phyloP scores from a whole-genome alignment of 2,113 vertebrate species.

The Garra rufa region DNA sequence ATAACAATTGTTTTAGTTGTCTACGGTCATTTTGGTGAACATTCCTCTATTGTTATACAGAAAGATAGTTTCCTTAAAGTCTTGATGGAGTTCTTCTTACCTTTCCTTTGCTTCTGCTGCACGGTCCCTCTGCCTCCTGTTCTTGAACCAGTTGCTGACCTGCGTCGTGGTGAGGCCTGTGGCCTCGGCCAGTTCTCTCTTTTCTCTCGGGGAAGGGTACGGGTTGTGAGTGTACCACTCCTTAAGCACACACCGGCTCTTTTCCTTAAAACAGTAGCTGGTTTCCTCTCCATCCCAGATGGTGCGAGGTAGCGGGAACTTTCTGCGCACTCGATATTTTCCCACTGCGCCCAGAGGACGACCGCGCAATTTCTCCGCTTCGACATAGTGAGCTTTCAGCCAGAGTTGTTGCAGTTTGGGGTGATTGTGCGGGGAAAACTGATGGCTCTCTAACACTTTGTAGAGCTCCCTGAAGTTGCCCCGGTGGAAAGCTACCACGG shows the following conservation, averaged over 20 bases:
- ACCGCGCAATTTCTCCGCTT: constrained; percentile 90
- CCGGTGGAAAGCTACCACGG: constrained; percentile 89
- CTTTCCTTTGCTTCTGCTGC: constrained; percentile 93
- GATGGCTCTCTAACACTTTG: constrained; percentile 90
- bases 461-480: constrained; percentile 92
- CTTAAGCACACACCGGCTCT: constrained; percentile 87
- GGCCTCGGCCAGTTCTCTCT: constrained; percentile 89
- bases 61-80: not conserved
- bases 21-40: not conserved
- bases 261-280: constrained; percentile 93
- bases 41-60: not conserved
- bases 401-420: constrained; percentile 90
- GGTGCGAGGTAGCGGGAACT: constrained; percentile 89
- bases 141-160: constrained; percentile 98
- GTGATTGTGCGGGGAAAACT: constrained; percentile 91
- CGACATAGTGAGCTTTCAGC: constrained; percentile 92
- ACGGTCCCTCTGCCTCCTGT: constrained; percentile 88
- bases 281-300: constrained; percentile 95
- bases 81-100: constrained; percentile 61
- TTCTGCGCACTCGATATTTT: constrained; percentile 90
- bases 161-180: constrained; percentile 93
- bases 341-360: constrained; percentile 90
- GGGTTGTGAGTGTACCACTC: constrained; percentile 95
- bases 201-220: constrained; percentile 91
- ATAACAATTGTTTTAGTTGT: too few species aligned